phyloP scores from a whole-genome alignment of 1,140 invertebrate genomes.

The Hesperophylax magnus region DNA sequence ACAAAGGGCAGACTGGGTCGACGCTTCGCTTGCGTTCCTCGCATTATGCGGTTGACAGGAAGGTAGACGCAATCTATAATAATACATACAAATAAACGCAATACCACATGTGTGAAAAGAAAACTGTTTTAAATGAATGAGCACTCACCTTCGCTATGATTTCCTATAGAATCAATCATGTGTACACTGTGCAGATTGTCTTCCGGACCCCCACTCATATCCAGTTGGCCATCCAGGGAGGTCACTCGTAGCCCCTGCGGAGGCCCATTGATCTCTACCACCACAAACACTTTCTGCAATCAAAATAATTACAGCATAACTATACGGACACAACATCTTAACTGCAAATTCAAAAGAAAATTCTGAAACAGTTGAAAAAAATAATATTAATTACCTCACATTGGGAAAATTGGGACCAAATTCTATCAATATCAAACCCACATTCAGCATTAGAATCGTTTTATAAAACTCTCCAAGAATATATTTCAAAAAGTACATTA shows the following conservation, averaged over 20 bases:
- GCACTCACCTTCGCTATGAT: not conserved
- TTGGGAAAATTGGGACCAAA: too few relatives aligned
- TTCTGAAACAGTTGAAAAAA: too few relatives aligned
- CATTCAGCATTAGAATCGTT: too few relatives aligned
- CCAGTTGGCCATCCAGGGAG: conserved; percentile 51
- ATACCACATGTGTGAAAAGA: too few relatives aligned
- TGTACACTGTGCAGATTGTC: conserved; percentile 50
- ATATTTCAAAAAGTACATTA: too few relatives aligned
- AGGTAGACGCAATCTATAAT: conserved; percentile 17
- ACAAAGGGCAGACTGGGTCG: conserved; percentile 1
- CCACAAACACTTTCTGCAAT: conserved; percentile 78
- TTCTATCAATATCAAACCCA: too few relatives aligned
- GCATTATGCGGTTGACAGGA: not conserved
- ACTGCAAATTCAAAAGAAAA: too few relatives aligned
- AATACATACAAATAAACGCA: not conserved
- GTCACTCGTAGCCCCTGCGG: conserved; percentile 64
- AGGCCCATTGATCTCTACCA: conserved; percentile 76
- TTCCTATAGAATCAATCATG: conserved; percentile 46
- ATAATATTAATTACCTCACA: too few relatives aligned
- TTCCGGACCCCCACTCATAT: conserved; percentile 39
- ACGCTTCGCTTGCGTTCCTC: not conserved
- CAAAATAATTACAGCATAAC: too few relatives aligned
- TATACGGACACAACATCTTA: too few relatives aligned
- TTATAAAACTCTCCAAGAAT: too few relatives aligned
- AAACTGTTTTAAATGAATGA: not conserved